Percentiles rank a stretch among this genome's conserved stretches.
These are phyloP conservation scores for Athalia cordata DNA, from an alignment of 2,888 invertebrate genomes.

Conservation along the genomic window DNA sequence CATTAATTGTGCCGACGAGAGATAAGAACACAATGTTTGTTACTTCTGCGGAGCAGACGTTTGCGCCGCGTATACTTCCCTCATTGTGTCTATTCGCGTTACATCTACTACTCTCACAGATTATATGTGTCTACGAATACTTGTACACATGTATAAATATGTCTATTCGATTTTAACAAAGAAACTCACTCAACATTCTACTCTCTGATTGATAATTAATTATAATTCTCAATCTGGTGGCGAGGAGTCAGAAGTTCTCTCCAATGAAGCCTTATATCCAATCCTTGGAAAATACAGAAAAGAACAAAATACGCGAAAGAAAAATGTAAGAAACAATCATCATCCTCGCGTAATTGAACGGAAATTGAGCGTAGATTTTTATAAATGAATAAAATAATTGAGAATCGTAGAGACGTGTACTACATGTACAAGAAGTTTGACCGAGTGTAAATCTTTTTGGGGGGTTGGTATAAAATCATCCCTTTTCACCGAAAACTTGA, in stretches of 20 bases:
- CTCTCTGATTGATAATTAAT: constrained; percentile 10
- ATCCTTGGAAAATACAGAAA: no score
- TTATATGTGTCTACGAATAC: no score
- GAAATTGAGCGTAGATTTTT: no score
- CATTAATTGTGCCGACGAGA: constrained; percentile 67
- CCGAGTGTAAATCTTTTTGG: neutral
- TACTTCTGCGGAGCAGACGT: constrained; percentile 64
- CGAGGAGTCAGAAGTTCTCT: neutral
- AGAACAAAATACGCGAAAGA: no score
- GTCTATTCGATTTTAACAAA: neutral
- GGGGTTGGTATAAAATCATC: constrained; percentile 1
- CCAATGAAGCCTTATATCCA: no score
- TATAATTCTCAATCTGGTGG: neutral
- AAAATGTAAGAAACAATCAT: no score
- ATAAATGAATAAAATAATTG: neutral
- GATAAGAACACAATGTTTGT: constrained; percentile 69
- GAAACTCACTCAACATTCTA: constrained; percentile 21
- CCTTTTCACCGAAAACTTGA: neutral
- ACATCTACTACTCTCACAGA: constrained; percentile 23
- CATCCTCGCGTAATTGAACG: no score
- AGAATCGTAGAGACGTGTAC: neutral
- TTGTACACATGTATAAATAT: neutral
- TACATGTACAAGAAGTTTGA: neutral
- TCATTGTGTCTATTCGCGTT: constrained; percentile 53
- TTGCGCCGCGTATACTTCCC: constrained; percentile 55